A percentile compares a stretch with the other conserved stretches of the same genome.
These are phyloP conservation scores for Lagorchestes hirsutus DNA, from an alignment of 2,797 vertebrate genomes.

Conservation along the genomic window DNA sequence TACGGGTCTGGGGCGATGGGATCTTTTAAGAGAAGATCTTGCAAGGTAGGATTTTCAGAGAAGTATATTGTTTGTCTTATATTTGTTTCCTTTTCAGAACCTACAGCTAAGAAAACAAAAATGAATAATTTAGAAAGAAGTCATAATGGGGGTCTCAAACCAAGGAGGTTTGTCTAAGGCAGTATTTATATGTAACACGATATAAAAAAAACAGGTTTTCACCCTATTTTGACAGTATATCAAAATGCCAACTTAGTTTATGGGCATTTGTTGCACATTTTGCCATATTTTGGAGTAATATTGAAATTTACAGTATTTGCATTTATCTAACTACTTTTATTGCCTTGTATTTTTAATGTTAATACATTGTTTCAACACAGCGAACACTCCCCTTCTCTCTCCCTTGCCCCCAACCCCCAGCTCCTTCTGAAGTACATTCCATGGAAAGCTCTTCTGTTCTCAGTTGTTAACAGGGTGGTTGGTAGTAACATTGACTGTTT, in stretches of 20 bases:
- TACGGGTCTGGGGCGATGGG: constrained; percentile 97
- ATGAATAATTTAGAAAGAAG: constrained; percentile 7
- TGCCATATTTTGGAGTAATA: constrained; percentile 20
- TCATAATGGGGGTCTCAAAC: not conserved
- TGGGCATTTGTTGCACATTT: constrained; percentile 12
- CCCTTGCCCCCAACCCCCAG: too few species aligned
- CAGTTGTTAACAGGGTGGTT: not conserved
- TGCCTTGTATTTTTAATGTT: not conserved
- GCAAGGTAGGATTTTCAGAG: constrained; percentile 86
- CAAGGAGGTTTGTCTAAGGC: not conserved
- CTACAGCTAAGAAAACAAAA: not conserved
- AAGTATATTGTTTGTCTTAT: not conserved
- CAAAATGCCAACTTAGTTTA: constrained; percentile 16
- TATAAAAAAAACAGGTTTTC: not conserved
- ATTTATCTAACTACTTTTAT: not conserved
- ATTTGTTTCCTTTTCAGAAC: constrained; percentile 47
- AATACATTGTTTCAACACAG: not conserved
- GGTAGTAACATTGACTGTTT: not conserved
- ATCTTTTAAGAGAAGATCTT: constrained; percentile 96
- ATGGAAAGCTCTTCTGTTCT: not conserved
- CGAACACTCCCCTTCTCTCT: not conserved
- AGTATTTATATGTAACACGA: not conserved
- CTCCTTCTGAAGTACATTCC: not conserved
- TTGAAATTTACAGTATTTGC: constrained; percentile 13
- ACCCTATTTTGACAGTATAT: not conserved